These are phyloP conservation scores for Heteromormyrus szaboi DNA, from an alignment of 2,797 vertebrate species.

Conservation along the genomic window DNA sequence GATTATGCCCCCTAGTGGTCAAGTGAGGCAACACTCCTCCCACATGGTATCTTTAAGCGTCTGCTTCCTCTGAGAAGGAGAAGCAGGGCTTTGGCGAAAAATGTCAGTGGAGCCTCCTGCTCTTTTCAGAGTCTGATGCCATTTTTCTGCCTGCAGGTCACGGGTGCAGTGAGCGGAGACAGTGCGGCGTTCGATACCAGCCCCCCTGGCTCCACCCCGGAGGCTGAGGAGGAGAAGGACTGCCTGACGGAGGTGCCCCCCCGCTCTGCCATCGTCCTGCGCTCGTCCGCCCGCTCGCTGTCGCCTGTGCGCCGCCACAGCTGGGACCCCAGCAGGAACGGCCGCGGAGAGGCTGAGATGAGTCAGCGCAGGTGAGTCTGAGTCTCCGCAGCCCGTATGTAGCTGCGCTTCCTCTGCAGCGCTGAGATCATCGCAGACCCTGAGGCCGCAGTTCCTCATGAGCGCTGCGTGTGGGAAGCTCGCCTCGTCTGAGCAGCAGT, in stretches of 20 bases:
- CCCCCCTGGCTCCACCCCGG: constrained; percentile 56
- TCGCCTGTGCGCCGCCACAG: constrained; percentile 92
- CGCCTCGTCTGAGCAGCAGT: neutral
- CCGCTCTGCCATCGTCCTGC: constrained; percentile 54
- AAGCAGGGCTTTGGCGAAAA: neutral
- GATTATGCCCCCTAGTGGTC: neutral
- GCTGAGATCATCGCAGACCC: neutral
- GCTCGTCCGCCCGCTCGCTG: constrained; percentile 67
- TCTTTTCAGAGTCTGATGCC: neutral
- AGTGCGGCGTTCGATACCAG: constrained; percentile 61
- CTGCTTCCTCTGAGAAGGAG: neutral
- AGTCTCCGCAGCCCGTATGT: neutral
- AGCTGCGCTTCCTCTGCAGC: neutral
- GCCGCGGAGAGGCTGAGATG: constrained; percentile 73
- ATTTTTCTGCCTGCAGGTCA: constrained; percentile 36
- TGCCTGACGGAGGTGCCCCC: constrained; percentile 73
- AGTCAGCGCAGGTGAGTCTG: constrained; percentile 80
- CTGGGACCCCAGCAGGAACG: constrained; percentile 89
- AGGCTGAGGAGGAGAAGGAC: constrained; percentile 78
- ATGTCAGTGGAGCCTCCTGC: neutral
- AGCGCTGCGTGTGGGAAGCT: neutral
- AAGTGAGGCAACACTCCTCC: neutral
- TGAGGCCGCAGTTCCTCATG: neutral
- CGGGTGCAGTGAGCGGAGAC: constrained; percentile 55
- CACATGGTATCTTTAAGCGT: neutral